These are phyloP conservation scores for Philonicus albiceps DNA, from an alignment of 2,888 invertebrate genomes.

Conservation along the genomic window DNA sequence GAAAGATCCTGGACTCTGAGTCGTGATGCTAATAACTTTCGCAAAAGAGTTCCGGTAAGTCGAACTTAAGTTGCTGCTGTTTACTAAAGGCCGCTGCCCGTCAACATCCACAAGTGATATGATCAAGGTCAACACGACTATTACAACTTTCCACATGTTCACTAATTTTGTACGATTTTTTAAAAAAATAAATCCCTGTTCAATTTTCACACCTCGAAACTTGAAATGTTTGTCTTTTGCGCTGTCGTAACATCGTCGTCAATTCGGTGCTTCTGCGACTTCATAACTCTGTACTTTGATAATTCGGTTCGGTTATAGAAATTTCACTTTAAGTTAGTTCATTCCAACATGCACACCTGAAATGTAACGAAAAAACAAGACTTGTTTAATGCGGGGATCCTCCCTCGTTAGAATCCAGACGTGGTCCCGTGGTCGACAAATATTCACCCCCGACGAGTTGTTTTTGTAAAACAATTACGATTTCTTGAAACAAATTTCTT, in stretches of 20 bases:
- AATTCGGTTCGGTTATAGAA: not conserved
- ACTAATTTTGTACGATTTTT: not conserved
- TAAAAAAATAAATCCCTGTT: not conserved
- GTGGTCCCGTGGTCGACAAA: not conserved
- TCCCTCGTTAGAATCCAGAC: not conserved
- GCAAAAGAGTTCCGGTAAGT: not conserved
- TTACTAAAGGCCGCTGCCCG: conserved; percentile 46
- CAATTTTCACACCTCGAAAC: not conserved
- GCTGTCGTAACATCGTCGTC: not conserved
- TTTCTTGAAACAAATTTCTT: not conserved
- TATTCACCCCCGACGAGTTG: not conserved
- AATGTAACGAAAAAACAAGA: not conserved
- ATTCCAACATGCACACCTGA: not conserved
- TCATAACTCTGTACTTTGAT: not conserved
- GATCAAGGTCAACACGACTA: conserved; percentile 24
- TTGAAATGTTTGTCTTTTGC: not conserved
- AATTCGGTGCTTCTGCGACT: not conserved
- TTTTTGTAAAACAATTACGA: not conserved
- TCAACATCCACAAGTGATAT: conserved; percentile 44
- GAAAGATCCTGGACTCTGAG: not conserved
- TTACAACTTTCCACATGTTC: conserved; percentile 21
- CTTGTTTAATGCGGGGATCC: not conserved
- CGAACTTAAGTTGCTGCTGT: conserved; percentile 33
- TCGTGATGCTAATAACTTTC: not conserved
- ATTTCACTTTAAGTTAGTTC: not conserved